Conservation (phyloP, 2,888 invertebrate species). For the Scelioninae gen. 2 region DNA sequence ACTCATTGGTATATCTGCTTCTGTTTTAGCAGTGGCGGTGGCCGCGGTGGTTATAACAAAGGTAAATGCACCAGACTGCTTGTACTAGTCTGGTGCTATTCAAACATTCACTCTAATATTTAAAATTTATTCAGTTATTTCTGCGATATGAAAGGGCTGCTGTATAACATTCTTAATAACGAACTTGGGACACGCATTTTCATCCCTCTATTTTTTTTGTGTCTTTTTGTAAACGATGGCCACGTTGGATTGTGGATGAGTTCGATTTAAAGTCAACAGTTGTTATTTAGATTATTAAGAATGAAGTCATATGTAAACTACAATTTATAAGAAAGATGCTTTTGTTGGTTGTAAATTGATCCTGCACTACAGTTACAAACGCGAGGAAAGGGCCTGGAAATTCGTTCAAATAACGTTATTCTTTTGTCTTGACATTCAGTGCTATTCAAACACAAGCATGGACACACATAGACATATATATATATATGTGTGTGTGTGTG, state of each 20-base stretch:
- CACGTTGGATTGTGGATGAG: no score
- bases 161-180: constrained; percentile 61
- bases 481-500: no score
- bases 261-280: background rate
- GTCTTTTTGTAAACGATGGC: constrained; percentile 2
- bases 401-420: no score
- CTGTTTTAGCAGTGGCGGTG: constrained; percentile 95
- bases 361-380: no score
- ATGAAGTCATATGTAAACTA: constrained; percentile 39
- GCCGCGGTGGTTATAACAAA: constrained; percentile 97
- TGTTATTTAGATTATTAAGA: constrained; percentile 28
- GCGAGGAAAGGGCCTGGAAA: no score
- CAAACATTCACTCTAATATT: constrained; percentile 77
- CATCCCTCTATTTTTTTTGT: constrained; percentile 9
- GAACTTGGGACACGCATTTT: constrained; percentile 8
- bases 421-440: no score
- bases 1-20: constrained; percentile 86
- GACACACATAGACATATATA: no score
- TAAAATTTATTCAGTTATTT: constrained; percentile 73
- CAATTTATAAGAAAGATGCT: background rate
- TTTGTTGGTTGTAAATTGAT: background rate
- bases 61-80: constrained; percentile 90
- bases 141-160: constrained; percentile 75
- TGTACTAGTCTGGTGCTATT: constrained; percentile 85
- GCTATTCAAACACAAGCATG: no score